Percentiles rank a stretch among this genome's conserved stretches.
phyloP scores from a whole-genome alignment of 2,113 vertebrate species.

The Neomonachus schauinslandi region DNA sequence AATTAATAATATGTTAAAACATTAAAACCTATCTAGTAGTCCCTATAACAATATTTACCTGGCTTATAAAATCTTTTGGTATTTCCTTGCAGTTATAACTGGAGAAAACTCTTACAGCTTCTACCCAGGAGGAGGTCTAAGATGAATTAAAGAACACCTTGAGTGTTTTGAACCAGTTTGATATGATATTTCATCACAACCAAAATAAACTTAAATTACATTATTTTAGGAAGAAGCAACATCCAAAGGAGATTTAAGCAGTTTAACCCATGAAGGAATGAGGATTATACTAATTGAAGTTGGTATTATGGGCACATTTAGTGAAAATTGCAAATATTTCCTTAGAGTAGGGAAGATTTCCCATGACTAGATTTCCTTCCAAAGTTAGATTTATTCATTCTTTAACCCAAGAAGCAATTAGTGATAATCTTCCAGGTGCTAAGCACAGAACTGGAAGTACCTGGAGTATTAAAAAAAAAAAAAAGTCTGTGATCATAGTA shows the following conservation, averaged over 20 bases:
- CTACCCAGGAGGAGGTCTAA: background rate
- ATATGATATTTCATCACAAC: constrained; percentile 49
- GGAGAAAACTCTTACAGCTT: constrained; percentile 48
- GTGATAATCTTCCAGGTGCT: background rate
- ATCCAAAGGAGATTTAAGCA: constrained; percentile 40
- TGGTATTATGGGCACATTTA: constrained; percentile 34
- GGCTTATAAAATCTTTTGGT: constrained; percentile 29
- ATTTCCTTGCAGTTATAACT: constrained; percentile 51
- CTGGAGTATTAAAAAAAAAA: background rate
- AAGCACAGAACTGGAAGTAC: background rate
- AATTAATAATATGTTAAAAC: constrained; percentile 22
- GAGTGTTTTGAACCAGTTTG: constrained; percentile 49
- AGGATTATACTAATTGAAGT: constrained; percentile 56
- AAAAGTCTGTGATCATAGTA: background rate
- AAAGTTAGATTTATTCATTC: constrained; percentile 57
- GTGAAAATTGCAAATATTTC: constrained; percentile 50
- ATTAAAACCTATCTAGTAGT: background rate
- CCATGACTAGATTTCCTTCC: constrained; percentile 38
- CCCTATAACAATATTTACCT: constrained; percentile 35
- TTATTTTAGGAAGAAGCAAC: constrained; percentile 54
- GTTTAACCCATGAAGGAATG: background rate
- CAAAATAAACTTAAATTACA: constrained; percentile 55
- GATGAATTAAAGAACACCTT: constrained; percentile 51
- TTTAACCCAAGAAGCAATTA: constrained; percentile 44
- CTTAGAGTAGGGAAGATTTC: constrained; percentile 10